Conservation (phyloP, 1,140 invertebrate species). For the Alviniconcha marisindica region DNA sequence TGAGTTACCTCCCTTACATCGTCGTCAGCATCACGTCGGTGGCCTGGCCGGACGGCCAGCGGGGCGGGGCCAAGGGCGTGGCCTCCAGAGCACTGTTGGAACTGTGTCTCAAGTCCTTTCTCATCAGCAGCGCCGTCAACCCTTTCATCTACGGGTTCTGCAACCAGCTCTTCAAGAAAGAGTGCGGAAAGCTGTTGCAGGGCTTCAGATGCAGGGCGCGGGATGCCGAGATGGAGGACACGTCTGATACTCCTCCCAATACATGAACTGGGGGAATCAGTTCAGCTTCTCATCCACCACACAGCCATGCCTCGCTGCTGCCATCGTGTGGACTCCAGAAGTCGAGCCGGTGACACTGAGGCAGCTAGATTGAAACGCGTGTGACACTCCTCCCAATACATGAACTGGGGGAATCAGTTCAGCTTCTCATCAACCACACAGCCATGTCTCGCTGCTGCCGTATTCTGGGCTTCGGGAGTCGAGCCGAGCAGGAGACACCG, state of each 20-base stretch:
- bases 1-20: slow-evolving; percentile 56
- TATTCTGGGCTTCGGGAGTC: too few relatives aligned
- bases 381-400: not conserved
- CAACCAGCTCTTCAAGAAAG: slow-evolving; percentile 55
- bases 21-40: slow-evolving; percentile 43
- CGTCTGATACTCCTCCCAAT: not conserved
- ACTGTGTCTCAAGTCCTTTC: slow-evolving; percentile 56
- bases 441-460: too few relatives aligned
- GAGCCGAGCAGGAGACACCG: too few relatives aligned
- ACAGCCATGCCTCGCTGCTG: not conserved
- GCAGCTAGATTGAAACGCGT: too few relatives aligned
- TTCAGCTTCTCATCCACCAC: not conserved
- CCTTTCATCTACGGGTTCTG: slow-evolving; percentile 64
- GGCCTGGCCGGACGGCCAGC: slow-evolving; percentile 20
- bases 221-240: not conserved
- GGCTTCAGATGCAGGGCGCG: slow-evolving; percentile 21
- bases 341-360: not conserved
- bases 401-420: too few relatives aligned
- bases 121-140: slow-evolving; percentile 60
- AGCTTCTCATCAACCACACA: too few relatives aligned
- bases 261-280: not conserved
- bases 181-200: slow-evolving; percentile 39
- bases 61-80: slow-evolving; percentile 28
- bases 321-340: not conserved
- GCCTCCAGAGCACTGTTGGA: slow-evolving; percentile 45